phyloP scores from a whole-genome alignment of 92 coral and sea anemone genomes.

The Siderastrea radians region DNA sequence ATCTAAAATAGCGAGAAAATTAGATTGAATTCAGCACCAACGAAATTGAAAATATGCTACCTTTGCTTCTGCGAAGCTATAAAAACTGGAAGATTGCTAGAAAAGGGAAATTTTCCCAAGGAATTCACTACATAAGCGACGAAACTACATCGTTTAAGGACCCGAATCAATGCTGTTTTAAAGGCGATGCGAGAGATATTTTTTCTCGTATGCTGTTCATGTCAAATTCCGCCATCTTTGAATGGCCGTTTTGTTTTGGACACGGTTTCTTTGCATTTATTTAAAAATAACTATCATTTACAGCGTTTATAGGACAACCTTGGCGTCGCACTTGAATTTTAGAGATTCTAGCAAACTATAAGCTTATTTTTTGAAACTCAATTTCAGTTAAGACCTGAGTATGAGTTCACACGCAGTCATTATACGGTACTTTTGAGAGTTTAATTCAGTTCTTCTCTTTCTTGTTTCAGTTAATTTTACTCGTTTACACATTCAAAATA shows the following conservation, averaged over 20 bases:
- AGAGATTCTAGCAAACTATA: too few species aligned
- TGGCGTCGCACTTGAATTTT: too few species aligned
- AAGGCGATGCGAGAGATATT: background rate
- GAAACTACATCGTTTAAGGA: too few species aligned
- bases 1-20: background rate
- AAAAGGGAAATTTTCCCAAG: background rate
- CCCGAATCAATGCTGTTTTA: background rate
- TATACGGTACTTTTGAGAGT: too few species aligned
- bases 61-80: background rate
- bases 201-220: background rate
- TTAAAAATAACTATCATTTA: too few species aligned
- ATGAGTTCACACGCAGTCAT: background rate
- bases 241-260: background rate
- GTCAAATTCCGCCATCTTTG: slow-evolving; percentile 5
- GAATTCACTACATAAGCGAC: background rate
- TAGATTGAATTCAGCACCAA: background rate
- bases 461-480: too few species aligned
- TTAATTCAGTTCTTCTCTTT: too few species aligned
- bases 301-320: too few species aligned
- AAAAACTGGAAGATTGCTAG: background rate
- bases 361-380: too few species aligned
- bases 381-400: too few species aligned
- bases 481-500: too few species aligned
- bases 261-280: too few species aligned
- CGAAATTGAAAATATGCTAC: background rate